Conservation (phyloP, 1,140 invertebrate genomes). For the Nephotettix cincticeps region DNA sequence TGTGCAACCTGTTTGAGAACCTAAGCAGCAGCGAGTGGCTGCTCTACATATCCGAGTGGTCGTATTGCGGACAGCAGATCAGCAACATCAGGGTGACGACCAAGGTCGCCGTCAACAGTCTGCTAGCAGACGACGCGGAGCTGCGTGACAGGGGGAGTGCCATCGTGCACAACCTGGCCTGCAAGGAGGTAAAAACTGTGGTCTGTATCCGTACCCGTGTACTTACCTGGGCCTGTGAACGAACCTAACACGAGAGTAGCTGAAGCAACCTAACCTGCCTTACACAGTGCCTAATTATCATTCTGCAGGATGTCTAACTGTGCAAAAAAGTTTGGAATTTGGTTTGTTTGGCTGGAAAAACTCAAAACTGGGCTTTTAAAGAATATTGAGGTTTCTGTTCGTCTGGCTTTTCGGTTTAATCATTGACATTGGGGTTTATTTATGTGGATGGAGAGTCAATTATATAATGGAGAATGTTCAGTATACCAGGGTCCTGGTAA, state of each 20-base stretch:
- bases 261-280: no score
- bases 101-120: conserved; percentile 83
- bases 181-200: conserved; percentile 97
- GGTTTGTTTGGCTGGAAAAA: no score
- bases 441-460: no score
- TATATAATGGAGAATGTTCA: no score
- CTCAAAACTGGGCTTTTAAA: no score
- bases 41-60: conserved; percentile 91
- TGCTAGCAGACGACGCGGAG: conserved; percentile 68
- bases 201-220: conserved; percentile 67
- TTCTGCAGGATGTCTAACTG: no score
- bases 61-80: conserved; percentile 65
- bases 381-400: no score
- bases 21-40: conserved; percentile 88
- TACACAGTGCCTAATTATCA: no score
- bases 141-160: conserved; percentile 80
- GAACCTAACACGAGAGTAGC: neutral
- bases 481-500: no score
- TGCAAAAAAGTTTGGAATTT: no score
- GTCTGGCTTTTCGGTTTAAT: no score
- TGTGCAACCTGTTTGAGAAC: conserved; percentile 90
- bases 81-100: conserved; percentile 90
- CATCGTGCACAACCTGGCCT: conserved; percentile 87
- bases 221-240: conserved; percentile 16
- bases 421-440: no score